phyloP scores from a whole-genome alignment of 1,140 invertebrate genomes.

The Portunus trituberculatus region DNA sequence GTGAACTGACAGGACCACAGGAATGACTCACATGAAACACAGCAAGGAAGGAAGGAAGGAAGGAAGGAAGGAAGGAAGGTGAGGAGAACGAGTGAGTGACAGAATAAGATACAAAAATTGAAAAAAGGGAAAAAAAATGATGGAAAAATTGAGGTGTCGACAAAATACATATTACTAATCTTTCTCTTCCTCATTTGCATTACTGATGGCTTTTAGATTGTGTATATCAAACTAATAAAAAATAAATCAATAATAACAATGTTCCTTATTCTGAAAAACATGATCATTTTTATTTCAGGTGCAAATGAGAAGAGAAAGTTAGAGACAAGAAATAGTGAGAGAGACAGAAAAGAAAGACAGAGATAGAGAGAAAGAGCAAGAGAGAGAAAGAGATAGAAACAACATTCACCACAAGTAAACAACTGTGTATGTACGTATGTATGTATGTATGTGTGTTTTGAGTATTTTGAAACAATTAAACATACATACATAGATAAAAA shows the following conservation, averaged over 20 bases:
- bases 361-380: background rate
- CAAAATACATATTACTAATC: background rate
- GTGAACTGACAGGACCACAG: too few species aligned
- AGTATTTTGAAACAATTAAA: background rate
- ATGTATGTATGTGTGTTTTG: background rate
- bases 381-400: background rate
- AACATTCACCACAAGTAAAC: conserved; percentile 1
- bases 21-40: background rate
- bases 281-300: too few species aligned
- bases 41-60: background rate
- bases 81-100: background rate
- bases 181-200: too few species aligned
- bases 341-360: background rate
- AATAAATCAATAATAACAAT: background rate
- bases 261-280: too few species aligned
- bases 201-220: background rate
- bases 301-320: background rate
- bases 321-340: background rate
- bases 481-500: too few species aligned
- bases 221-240: background rate
- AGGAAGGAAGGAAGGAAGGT: background rate
- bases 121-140: background rate
- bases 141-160: background rate
- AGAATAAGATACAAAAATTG: background rate
- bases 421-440: background rate